A percentile compares a stretch with the other conserved stretches of the same genome.
Conservation (phyloP, 1,140 invertebrate genomes). For the Temnothorax nylanderi region DNA sequence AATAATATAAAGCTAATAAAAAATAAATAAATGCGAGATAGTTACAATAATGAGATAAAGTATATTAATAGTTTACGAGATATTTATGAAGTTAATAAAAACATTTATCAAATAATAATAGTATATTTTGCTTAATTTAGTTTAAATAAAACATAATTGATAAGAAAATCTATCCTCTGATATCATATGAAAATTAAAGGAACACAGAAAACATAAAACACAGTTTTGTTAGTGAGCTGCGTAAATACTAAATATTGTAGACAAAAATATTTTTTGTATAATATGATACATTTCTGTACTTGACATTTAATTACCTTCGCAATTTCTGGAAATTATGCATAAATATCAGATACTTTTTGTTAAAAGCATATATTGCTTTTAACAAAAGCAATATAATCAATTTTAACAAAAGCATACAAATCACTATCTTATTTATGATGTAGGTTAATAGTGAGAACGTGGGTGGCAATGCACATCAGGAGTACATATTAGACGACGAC, state of each 20-base stretch:
- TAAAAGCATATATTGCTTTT: not conserved
- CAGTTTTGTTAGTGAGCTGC: not conserved
- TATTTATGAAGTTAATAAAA: not conserved
- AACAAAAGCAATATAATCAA: too few relatives aligned
- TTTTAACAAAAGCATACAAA: too few relatives aligned
- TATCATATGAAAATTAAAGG: not conserved
- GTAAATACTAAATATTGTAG: not conserved
- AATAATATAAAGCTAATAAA: not conserved
- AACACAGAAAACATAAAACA: not conserved
- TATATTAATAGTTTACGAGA: not conserved
- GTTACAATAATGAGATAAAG: not conserved
- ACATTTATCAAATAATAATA: not conserved
- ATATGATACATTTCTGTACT: not conserved
- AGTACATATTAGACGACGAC: conserved; percentile 98
- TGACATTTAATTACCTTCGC: not conserved
- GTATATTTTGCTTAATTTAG: not conserved
- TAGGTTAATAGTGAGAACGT: conserved; percentile 90
- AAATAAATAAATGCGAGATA: not conserved
- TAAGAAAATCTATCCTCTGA: not conserved
- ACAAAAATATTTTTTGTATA: not conserved
- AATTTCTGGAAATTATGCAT: not conserved
- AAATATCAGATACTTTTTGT: not conserved
- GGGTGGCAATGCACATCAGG: conserved; percentile 87
- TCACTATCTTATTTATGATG: not conserved
- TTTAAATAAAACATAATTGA: not conserved